Evolutionary conservation across 2,888 invertebrate genomes (phyloP).

Genomic region (Entomobrya proxima): DNA sequence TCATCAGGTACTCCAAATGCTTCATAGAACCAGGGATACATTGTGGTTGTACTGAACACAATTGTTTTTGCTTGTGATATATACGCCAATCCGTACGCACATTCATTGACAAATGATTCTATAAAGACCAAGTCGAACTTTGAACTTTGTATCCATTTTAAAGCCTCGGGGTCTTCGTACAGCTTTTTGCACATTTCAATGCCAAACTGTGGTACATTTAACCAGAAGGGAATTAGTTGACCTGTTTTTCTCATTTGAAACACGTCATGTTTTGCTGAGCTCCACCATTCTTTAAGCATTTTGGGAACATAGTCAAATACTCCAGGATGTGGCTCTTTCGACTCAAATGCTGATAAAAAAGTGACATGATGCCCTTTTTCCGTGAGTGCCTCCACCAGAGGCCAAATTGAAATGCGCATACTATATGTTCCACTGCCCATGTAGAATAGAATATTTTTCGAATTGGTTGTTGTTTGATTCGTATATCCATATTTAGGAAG

Average conservation of each 20-base stretch:
- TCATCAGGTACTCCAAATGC: conserved; percentile 60
- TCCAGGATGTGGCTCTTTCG: conserved; percentile 65
- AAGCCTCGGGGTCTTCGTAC: conserved; percentile 23
- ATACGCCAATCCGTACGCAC: conserved; percentile 62
- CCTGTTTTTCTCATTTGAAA: conserved; percentile 11
- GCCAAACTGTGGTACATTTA: not conserved
- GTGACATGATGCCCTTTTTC: conserved; percentile 70
- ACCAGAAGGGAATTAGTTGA: not conserved
- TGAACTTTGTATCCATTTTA: conserved; percentile 60
- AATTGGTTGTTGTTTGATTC: too few species aligned
- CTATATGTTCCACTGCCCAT: conserved; percentile 71
- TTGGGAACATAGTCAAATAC: conserved; percentile 41
- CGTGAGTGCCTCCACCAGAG: conserved; percentile 67
- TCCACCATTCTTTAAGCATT: not conserved
- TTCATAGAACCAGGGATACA: conserved; percentile 65
- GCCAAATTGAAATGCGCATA: conserved; percentile 72
- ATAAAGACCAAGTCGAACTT: conserved; percentile 70
- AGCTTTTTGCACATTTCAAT: conserved; percentile 37
- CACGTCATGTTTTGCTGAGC: not conserved
- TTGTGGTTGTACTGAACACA: conserved; percentile 54
- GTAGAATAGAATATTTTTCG: conserved; percentile 69
- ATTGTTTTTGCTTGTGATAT: conserved; percentile 56
- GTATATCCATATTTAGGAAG: too few species aligned
- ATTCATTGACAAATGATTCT: conserved; percentile 67
- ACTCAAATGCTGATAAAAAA: conserved; percentile 62